Evolutionary conservation across 2,888 invertebrate genomes (phyloP).

Genomic region (Thera britannica): DNA sequence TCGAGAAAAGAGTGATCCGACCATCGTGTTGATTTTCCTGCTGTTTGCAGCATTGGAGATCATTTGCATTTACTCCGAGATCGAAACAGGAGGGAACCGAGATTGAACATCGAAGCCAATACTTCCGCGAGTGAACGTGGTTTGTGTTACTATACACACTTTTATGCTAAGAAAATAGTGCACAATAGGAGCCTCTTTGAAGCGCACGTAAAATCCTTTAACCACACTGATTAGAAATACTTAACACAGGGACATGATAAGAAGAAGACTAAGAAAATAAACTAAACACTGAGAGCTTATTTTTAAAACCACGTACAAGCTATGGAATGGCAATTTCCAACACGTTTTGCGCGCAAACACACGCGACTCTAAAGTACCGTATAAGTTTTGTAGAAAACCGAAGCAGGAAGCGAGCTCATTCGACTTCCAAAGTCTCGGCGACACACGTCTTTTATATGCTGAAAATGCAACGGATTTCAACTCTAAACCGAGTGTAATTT

Average conservation of each 20-base stretch:
- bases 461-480: not conserved
- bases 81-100: too few relatives aligned
- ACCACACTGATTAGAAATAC: too few relatives aligned
- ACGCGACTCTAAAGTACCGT: not conserved
- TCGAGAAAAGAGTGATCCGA: constrained; percentile 7
- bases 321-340: not conserved
- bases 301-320: not conserved
- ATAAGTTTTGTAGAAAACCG: constrained; percentile 1
- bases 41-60: constrained; percentile 6
- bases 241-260: too few relatives aligned
- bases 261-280: not conserved
- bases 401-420: constrained; percentile 7
- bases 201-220: too few relatives aligned
- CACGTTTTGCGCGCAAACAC: constrained; percentile 7
- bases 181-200: too few relatives aligned
- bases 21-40: constrained; percentile 13
- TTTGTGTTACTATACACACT: too few relatives aligned
- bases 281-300: not conserved
- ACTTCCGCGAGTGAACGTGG: too few relatives aligned
- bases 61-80: not conserved
- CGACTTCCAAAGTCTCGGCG: constrained; percentile 12
- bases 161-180: too few relatives aligned
- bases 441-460: constrained; percentile 9
- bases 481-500: not conserved
- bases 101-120: too few relatives aligned